Evolutionary conservation across 2,797 vertebrate genomes (phyloP).

Genomic region (Etheostoma perlongum): DNA sequence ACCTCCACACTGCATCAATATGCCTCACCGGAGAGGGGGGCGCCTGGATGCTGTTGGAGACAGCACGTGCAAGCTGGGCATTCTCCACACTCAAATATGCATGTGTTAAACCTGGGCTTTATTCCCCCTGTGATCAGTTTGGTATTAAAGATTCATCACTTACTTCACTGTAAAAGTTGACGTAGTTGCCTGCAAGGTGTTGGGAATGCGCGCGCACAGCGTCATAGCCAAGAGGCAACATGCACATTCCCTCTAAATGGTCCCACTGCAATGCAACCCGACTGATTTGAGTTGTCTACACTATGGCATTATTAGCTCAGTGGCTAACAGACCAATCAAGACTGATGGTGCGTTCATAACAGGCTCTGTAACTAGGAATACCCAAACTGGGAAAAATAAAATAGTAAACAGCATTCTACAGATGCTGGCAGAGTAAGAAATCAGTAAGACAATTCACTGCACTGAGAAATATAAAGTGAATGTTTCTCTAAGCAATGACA

Average conservation of each 20-base stretch:
- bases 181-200: not conserved
- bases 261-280: slow-evolving; percentile 8
- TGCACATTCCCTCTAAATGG: slow-evolving; percentile 25
- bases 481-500: not conserved
- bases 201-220: not conserved
- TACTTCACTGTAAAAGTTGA: slow-evolving; percentile 8
- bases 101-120: not conserved
- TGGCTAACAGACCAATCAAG: not conserved
- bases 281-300: slow-evolving; percentile 5
- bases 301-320: slow-evolving; percentile 15
- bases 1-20: slow-evolving; percentile 77
- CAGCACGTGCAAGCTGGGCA: not conserved
- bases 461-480: not conserved
- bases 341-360: not conserved
- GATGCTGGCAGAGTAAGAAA: not conserved
- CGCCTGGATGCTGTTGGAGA: slow-evolving; percentile 18
- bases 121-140: no score
- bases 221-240: slow-evolving; percentile 33
- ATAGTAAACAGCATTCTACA: not conserved
- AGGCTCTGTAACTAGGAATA: not conserved
- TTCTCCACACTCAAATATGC: slow-evolving; percentile 5
- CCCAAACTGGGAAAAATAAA: not conserved
- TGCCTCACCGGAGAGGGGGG: slow-evolving; percentile 34
- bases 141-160: slow-evolving; percentile 1
- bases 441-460: not conserved